Conservation (phyloP, 2,797 vertebrate genomes). For the Anabas testudineus region DNA sequence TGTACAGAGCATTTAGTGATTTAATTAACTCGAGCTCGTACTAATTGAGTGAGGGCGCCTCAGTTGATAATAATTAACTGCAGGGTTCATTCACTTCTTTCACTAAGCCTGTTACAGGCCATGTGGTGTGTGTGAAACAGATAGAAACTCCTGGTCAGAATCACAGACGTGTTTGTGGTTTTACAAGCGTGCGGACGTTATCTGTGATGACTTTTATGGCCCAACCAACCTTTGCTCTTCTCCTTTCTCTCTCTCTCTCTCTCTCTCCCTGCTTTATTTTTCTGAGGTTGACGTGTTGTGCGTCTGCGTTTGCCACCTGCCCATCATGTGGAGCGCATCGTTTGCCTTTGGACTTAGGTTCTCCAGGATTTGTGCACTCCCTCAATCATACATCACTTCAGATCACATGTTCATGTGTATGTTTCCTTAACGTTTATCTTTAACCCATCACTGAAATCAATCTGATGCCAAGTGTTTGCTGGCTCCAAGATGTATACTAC, state of each 20-base stretch:
- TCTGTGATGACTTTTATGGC: constrained; percentile 55
- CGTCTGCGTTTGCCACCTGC: no score
- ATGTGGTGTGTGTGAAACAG: not conserved
- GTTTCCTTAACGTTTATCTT: not conserved
- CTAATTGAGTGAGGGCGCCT: constrained; percentile 19
- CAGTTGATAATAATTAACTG: not conserved
- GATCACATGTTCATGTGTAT: not conserved
- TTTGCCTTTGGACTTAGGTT: not conserved
- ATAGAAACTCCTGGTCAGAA: not conserved
- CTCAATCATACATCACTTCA: not conserved
- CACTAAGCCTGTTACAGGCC: not conserved
- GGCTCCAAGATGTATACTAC: no score
- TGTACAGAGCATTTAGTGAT: not conserved
- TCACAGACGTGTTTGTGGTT: constrained; percentile 10
- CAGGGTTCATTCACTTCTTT: constrained; percentile 1
- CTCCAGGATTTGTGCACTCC: no score
- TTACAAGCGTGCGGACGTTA: constrained; percentile 22
- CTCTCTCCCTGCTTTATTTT: not conserved
- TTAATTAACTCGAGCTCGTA: constrained; percentile 9
- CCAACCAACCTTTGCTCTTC: constrained; percentile 65
- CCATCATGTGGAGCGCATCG: not conserved
- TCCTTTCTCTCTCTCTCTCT: no score
- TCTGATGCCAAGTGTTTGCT: no score
- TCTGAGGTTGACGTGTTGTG: constrained; percentile 27
- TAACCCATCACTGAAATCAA: no score